Base-by-base conservation (phyloP, 1,140 invertebrate species). In the Euwallacea similis region DNA sequence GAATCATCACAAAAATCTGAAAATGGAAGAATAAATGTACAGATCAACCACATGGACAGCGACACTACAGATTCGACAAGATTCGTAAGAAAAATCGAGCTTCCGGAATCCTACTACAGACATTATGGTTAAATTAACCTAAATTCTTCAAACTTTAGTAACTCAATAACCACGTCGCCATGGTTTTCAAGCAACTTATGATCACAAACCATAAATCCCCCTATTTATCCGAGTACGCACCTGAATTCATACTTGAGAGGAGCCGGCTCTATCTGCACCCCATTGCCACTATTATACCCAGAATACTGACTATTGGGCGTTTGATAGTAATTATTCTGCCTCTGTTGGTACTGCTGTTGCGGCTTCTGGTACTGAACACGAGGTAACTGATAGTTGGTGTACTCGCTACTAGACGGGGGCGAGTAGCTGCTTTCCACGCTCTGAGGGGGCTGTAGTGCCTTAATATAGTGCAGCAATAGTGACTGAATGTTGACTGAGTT, bases 401-500 rank as follows among this genome's bases (percentile, higher is more conserved):
- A 33, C 42, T 11, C 11, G 10, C 43, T 43, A 6, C n/a, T 33
- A 42, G 58, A 41, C 7, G 42, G 61, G 47, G 42, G 0, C 2
- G n/a, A 7, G 47, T 53, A 55, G 16, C 8, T 53, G 46, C 10
- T 33, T 54, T 50, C 16, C 2, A 21, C 50, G 58, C 66, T 69
- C 46, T 11, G n/a, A 2, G 64, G 73, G 21, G 63, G 63, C 66
- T 77, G 71, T 4, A 76, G 8, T 44, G 74, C 76, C 55, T 77
- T 76, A 0, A 81, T 66, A 69, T 82, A 83, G 54, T 78, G 77
- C 33, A 64, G 67, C 2, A 83, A 62, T 8, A 82, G 60, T 41
- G 76, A 58, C 68, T 81, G 85, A 6, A 87, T 76, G 73, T 87
- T 85, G 3, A 86, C 79, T 68, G 82, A 82, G 69, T 86, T 86